phyloP scores from a whole-genome alignment of 2,113 vertebrate species.

The Oreocharis arfaki region DNA sequence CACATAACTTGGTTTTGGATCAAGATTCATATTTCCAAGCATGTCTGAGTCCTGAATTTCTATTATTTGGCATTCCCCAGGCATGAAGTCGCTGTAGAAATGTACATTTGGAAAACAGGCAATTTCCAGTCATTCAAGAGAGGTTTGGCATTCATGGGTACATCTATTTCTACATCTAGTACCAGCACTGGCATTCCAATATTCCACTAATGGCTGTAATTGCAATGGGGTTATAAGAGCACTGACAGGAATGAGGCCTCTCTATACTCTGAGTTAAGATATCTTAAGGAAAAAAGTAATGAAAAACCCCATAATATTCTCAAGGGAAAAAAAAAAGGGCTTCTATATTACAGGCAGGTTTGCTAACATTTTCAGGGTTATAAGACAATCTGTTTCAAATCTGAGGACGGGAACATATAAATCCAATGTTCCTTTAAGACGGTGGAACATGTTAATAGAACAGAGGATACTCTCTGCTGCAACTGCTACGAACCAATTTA shows the following conservation, averaged over 20 bases:
- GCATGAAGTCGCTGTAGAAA: not conserved
- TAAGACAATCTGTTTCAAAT: not conserved
- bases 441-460: not conserved
- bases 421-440: not conserved
- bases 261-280: not conserved
- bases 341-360: not conserved
- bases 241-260: not conserved
- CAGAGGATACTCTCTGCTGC: not conserved
- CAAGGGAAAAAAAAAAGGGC: not conserved
- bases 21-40: not conserved
- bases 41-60: not conserved
- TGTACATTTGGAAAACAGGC: not conserved
- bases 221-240: not conserved
- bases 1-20: not conserved
- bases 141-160: not conserved
- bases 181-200: not conserved
- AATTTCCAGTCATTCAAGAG: not conserved
- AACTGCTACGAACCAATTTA: not conserved
- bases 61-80: not conserved
- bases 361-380: not conserved
- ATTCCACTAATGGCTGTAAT: not conserved
- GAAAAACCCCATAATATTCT: not conserved
- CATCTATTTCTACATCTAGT: not conserved
- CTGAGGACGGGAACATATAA: not conserved
- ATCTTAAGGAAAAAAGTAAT: not conserved